Evolutionary conservation across 2,797 vertebrate genomes (phyloP), one percentile per base, ranked within the genome.

Genomic region (Eupleurogrammus muticus): DNA sequence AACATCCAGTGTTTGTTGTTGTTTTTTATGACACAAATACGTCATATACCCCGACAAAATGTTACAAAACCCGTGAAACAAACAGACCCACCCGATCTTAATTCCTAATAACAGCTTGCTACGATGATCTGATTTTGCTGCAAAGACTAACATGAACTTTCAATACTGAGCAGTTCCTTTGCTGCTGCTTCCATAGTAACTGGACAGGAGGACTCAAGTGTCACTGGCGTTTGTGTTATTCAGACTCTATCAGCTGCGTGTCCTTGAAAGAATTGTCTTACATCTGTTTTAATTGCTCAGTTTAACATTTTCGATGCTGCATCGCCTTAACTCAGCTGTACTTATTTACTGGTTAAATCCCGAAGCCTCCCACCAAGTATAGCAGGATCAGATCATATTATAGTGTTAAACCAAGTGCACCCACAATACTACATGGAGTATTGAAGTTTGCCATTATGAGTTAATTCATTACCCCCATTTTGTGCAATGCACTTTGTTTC

Each of bases 201-300:
- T 40, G 14, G 13, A 32, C 9, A 21, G 32, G 54, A 19, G 47
- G 52, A 24, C 28, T 23, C 28, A 44, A 72, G 13, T 47, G 14
- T 36, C 11, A n/a, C 24, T 9, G 0, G n/a, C 32, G 21, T n/a
- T 48, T 47, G 17, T 16, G n/a, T 56, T 32, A 49, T 48, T 24
- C 17, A 12, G 10, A 1, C 11, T 20, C 4, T 24, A 19, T 48
- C 42, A 65, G 28, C 17, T 47, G 28, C 48, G 4, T 20, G 65
- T 57, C 58, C 58, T 48, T 75, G 51, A 65, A 65, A 2, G n/a
- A 53, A 63, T 40, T 6, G 19, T 35, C 23, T 51, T 73, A 63
- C 58, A 63, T 72, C 70, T 68, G 24, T 23, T 59, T 74, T 55
- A 51, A 78, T 67, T 70, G 55, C 56, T 57, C 32, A 36, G 57